Evolutionary conservation across 2,797 vertebrate species (phyloP).

Genomic region (Pitangus sulphuratus): DNA sequence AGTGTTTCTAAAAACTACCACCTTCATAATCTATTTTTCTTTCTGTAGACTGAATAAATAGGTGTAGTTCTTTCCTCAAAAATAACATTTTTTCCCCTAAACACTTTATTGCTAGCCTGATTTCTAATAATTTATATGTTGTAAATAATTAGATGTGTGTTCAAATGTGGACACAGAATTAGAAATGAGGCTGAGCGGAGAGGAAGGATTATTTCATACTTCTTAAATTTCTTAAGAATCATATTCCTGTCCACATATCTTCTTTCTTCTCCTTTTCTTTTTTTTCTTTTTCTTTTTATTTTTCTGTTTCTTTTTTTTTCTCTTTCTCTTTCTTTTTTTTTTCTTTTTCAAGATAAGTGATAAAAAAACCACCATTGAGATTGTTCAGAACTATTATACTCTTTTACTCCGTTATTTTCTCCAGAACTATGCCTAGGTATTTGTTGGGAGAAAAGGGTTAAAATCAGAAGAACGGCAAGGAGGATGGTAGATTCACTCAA

Average conservation of each 20-base stretch:
- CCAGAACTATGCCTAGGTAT: neutral
- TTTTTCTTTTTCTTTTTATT: too few relatives aligned
- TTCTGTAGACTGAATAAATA: neutral
- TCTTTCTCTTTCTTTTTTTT: too few relatives aligned
- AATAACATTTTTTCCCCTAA: neutral
- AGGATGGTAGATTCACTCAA: neutral
- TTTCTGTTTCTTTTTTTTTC: too few relatives aligned
- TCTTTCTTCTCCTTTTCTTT: accelerated
- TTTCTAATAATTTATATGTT: neutral
- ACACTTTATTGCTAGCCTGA: neutral
- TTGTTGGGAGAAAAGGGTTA: neutral
- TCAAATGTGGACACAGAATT: neutral
- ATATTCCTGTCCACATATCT: neutral
- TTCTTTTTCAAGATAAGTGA: too few relatives aligned
- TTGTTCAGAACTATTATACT: neutral
- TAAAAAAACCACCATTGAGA: neutral
- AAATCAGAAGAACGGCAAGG: neutral
- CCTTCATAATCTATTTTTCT: neutral
- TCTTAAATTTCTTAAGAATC: neutral
- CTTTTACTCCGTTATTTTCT: neutral
- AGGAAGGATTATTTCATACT: neutral
- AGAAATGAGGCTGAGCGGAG: neutral
- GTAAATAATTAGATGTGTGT: neutral
- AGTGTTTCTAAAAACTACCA: neutral
- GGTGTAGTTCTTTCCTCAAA: neutral